Evolutionary conservation across 2,888 invertebrate species (phyloP).

Genomic region (Andrena praecox): DNA sequence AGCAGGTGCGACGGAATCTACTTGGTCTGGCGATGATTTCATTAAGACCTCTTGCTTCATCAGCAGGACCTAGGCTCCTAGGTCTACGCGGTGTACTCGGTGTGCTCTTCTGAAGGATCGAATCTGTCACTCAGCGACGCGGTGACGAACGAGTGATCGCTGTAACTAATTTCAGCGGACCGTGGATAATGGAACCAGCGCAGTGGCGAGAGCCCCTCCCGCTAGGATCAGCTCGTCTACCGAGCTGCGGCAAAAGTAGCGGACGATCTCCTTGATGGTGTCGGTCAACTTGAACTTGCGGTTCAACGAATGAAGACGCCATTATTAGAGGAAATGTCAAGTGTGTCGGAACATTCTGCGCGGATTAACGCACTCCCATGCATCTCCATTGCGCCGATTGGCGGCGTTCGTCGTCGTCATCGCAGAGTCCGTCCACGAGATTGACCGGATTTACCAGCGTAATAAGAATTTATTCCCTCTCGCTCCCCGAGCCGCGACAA

Average conservation of each 20-base stretch:
- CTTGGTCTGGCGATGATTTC: too few species aligned
- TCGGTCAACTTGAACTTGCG: constrained; percentile 64
- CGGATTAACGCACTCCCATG: constrained; percentile 69
- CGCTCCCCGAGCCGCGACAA: constrained; percentile 59
- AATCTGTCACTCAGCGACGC: too few species aligned
- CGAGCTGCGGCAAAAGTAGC: background rate
- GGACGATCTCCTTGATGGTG: background rate
- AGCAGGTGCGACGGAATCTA: background rate
- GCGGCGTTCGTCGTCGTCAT: constrained; percentile 63
- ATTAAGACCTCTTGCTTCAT: too few species aligned
- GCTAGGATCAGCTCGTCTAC: background rate
- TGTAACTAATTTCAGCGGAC: too few species aligned
- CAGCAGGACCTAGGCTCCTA: too few species aligned
- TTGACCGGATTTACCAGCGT: constrained; percentile 78
- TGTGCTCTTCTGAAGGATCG: too few species aligned
- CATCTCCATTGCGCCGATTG: constrained; percentile 68
- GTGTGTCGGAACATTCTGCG: constrained; percentile 51
- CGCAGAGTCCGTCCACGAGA: constrained; percentile 73
- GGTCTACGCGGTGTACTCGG: too few species aligned
- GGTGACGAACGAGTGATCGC: too few species aligned
- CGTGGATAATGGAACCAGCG: too few species aligned
- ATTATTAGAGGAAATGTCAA: constrained; percentile 68
- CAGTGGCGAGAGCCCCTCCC: too few species aligned
- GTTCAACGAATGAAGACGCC: constrained; percentile 63
- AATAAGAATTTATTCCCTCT: constrained; percentile 78